These are phyloP conservation scores for Ctenicera cuprea DNA, from an alignment of 2,888 invertebrate genomes.

Conservation along the genomic window DNA sequence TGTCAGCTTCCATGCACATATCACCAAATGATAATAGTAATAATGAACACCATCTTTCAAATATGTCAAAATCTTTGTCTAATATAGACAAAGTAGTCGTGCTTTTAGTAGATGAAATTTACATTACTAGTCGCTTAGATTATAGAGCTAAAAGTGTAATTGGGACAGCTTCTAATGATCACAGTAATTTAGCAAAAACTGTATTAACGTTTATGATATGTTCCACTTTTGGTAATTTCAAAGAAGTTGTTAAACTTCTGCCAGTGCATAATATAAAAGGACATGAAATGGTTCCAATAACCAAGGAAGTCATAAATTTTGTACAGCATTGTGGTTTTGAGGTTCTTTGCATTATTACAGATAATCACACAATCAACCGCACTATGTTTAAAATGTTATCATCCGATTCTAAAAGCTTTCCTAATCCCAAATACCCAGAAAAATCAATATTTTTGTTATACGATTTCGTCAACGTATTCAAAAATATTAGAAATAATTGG, in stretches of 20 bases:
- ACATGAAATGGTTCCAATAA: not conserved
- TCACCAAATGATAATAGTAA: not conserved
- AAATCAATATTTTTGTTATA: too few species aligned
- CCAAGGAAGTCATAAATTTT: not conserved
- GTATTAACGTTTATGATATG: not conserved
- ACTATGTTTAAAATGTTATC: not conserved
- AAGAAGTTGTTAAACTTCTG: too few species aligned
- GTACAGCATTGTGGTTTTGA: constrained; percentile 3
- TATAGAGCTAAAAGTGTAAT: constrained; percentile 6
- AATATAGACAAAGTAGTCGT: not conserved
- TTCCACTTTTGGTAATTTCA: not conserved
- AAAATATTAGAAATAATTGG: too few species aligned
- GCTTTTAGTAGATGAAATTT: constrained; percentile 10
- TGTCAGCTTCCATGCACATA: too few species aligned
- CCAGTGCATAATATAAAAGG: constrained; percentile 1
- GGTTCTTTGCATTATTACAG: constrained; percentile 6
- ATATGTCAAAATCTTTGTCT: too few species aligned
- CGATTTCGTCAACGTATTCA: too few species aligned
- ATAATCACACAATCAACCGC: not conserved
- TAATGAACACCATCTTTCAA: too few species aligned
- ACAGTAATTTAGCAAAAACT: not conserved
- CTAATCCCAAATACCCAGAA: too few species aligned
- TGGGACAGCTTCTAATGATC: constrained; percentile 1
- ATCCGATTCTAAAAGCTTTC: too few species aligned
- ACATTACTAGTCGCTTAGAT: not conserved